These are phyloP conservation scores for Alca torda DNA, from an alignment of 2,797 vertebrate genomes.

Conservation along the genomic window DNA sequence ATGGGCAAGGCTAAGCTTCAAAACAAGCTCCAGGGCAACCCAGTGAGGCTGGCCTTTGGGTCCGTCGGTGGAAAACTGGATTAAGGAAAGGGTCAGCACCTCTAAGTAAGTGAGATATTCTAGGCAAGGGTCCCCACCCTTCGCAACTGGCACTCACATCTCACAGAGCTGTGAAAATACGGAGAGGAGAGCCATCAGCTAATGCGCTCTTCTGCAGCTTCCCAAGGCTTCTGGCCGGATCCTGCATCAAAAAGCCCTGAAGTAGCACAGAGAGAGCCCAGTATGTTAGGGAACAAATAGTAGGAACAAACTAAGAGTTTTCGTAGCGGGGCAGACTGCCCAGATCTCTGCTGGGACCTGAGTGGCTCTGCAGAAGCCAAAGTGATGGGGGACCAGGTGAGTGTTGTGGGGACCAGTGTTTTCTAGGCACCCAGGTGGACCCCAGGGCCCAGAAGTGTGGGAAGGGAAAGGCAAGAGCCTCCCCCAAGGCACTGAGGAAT, in stretches of 20 bases:
- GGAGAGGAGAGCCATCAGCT: neutral
- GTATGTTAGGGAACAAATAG: too few relatives aligned
- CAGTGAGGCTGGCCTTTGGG: neutral
- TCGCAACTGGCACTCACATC: fast-evolving
- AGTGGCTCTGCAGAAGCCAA: neutral
- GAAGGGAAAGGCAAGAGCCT: neutral
- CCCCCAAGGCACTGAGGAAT: neutral
- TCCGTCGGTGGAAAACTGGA: fast-evolving
- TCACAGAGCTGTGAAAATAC: neutral
- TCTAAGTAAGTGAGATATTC: neutral
- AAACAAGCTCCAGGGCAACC: neutral
- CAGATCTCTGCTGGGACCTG: neutral
- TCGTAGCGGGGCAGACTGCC: too few relatives aligned
- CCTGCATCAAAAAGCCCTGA: neutral
- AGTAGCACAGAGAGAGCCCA: neutral
- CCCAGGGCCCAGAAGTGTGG: neutral
- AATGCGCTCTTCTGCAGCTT: neutral
- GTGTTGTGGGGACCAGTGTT: fast-evolving
- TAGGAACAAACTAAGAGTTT: neutral
- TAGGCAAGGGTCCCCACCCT: neutral
- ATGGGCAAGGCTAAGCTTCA: neutral
- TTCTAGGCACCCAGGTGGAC: neutral
- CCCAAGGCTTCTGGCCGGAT: neutral
- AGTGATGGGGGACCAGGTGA: neutral
- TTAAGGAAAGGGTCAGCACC: neutral